These are phyloP conservation scores for Dipodomys stephensi DNA, from an alignment of 2,113 vertebrate genomes.

Conservation along the genomic window DNA sequence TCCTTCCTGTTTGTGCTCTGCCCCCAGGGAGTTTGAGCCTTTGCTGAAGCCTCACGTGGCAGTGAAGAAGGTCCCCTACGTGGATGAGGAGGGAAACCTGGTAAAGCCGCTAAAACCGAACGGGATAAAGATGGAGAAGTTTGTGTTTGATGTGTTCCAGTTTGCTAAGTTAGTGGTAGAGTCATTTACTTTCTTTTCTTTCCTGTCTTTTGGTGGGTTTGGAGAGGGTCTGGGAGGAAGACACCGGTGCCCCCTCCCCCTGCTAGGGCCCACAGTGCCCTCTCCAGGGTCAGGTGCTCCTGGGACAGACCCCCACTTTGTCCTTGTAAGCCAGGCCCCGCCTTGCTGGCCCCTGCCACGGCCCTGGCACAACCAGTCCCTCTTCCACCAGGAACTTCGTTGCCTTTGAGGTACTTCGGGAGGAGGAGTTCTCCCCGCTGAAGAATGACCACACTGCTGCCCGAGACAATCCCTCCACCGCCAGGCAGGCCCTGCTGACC, in stretches of 20 bases:
- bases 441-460: slow-evolving; percentile 91
- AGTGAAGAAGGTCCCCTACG: slow-evolving; percentile 94
- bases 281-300: not conserved
- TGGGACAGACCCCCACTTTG: not conserved
- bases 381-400: slow-evolving; percentile 91
- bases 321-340: fast-evolving
- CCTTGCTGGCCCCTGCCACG: not conserved
- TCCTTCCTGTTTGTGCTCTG: not conserved
- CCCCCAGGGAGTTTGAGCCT: slow-evolving; percentile 87
- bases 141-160: slow-evolving; percentile 97
- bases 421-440: slow-evolving; percentile 96
- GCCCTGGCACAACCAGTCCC: fast-evolving
- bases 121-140: slow-evolving; percentile 99
- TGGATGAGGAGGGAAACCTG: slow-evolving; percentile 91
- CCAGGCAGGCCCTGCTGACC: slow-evolving; percentile 89
- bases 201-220: not conserved
- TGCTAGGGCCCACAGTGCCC: not conserved
- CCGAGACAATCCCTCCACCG: slow-evolving; percentile 90
- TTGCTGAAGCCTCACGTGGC: slow-evolving; percentile 93
- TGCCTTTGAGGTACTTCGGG: slow-evolving; percentile 93
- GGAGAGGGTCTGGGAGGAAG: not conserved
- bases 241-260: fast-evolving
- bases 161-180: slow-evolving; percentile 92
- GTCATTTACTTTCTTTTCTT: not conserved
- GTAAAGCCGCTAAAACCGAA: slow-evolving; percentile 93